Base-by-base conservation (phyloP, 2,888 invertebrate species). In the Dusona sp. region DNA sequence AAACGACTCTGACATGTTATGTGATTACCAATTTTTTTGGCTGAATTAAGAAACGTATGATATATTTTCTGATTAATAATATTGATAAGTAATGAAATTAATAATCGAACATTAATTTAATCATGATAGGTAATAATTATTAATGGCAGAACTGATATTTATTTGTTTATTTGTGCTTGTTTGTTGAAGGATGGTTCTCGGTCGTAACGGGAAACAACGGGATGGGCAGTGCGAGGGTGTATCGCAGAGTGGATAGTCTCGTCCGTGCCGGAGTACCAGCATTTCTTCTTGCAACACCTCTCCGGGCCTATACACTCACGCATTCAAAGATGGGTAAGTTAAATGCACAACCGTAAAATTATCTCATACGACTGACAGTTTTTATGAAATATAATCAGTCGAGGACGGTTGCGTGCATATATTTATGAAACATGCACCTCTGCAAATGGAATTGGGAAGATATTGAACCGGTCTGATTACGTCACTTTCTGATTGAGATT, bases 111-210 rank as follows among this genome's bases (percentile, higher is more conserved):
- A 57, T 57, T n/a, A 25, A 57, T 25, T 13, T 1, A 25, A 54
- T 54, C 2, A 3, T 25, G 13, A 57, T 57, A 3, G 2, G 25
- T 25, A 3, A 57, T 25, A 13, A 57, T 57, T 1, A 29, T 13
- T 13, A 4, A 57, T 13, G 13, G 8, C 9, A 65, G 16, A 33
- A 65, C 36, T 36, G 33, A 36, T 38, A 16, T 57, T 54, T 33
- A 16, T 22, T 33, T 51, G 16, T 25, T 65, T 25, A 57, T 68
- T 73, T 79, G 22, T 51, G 29, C 74, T 73, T 42, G 29, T 82
- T 84, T 77, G 79, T 93, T 92, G 38, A 91, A 94, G 94, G 94
- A 83, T 95, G 94, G 94, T 94, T 95, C 90, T 94, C 94, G 85
- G 94, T 94, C 87, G 94, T 95, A 90, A 94, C 94, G 78, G 94